Base-by-base conservation (phyloP, 2,888 invertebrate genomes). In the Tillus elongatus region DNA sequence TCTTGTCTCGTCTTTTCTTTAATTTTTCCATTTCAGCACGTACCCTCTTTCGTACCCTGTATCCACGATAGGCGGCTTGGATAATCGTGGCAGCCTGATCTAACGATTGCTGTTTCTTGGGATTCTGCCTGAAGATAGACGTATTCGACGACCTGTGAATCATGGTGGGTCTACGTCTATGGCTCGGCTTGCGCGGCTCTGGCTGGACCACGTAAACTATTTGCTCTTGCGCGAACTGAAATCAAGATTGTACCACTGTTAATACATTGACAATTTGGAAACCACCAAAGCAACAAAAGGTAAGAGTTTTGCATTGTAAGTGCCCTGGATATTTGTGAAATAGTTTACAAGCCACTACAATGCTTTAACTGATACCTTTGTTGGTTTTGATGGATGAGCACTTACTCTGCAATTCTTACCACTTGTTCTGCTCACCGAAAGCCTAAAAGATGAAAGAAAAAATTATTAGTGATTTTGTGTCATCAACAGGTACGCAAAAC, bases 241-340 rank as follows among this genome's bases (percentile, higher is more conserved):
- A n/a, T n/a, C n/a, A n/a, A n/a, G n/a, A n/a, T n/a, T n/a, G n/a
- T n/a, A n/a, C n/a, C n/a, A n/a, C n/a, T n/a, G n/a, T n/a, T n/a
- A n/a, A n/a, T n/a, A n/a, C n/a, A n/a, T 8, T 64, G 63, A 12
- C 60, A 54, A 30, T 57, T 54, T 39, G 58, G 54, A 33, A 54
- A 56, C 45, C 51, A 19, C 6, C 6, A n/a, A 8, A 8, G n/a
- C 30, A 40, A 48, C 52, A 57, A 58, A 63, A 66, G 65, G 64
- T 63, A 63, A 63, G 61, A 63, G 65, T 63, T 61, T 62, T 59
- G 61, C 60, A 64, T 60, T 62, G 64, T 60, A 66, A 66, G 66
- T 64, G 63, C 56, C n/a, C n/a, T n/a, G n/a, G n/a, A 47, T 30
- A 19, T 19, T 8, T n/a, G n/a, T 19, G 24, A 19, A 19, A 26